Conservation (phyloP, 2,888 invertebrate species). For the Leptopilina drosophilae region DNA sequence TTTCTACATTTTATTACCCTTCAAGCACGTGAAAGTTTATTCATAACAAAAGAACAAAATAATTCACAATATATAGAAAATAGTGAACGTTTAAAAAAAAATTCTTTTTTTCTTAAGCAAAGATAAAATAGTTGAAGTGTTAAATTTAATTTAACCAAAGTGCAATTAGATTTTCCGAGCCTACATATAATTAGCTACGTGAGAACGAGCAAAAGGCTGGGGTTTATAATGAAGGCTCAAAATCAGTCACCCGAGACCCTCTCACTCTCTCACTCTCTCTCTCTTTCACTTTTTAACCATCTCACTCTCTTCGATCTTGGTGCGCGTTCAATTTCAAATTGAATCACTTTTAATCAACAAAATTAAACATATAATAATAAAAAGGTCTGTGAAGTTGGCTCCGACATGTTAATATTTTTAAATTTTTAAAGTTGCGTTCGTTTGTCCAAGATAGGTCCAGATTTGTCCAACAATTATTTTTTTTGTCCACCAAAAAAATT, state of each 20-base stretch:
- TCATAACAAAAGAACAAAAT: too few species aligned
- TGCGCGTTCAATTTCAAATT: constrained; percentile 5
- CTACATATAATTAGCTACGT: constrained; percentile 30
- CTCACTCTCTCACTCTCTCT: neutral
- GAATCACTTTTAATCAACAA: constrained; percentile 1
- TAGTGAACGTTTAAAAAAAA: too few species aligned
- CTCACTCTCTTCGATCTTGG: neutral
- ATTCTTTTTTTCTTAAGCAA: neutral
- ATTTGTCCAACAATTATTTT: too few species aligned
- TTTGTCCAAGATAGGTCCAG: too few species aligned
- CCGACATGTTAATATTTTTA: too few species aligned
- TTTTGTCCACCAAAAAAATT: too few species aligned
- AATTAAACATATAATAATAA: neutral
- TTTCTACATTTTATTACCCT: neutral
- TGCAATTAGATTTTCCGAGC: neutral
- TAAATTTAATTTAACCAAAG: constrained; percentile 20
- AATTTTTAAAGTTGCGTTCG: too few species aligned
- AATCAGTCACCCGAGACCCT: constrained; percentile 20
- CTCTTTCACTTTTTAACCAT: neutral
- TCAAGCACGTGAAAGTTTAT: too few species aligned
- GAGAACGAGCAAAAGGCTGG: constrained; percentile 17
- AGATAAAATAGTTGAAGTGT: constrained; percentile 2
- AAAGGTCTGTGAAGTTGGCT: too few species aligned
- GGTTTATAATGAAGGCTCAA: constrained; percentile 19
- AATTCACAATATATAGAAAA: too few species aligned